Conservation (phyloP, 2,797 vertebrate genomes). For the Sternotherus odoratus region DNA sequence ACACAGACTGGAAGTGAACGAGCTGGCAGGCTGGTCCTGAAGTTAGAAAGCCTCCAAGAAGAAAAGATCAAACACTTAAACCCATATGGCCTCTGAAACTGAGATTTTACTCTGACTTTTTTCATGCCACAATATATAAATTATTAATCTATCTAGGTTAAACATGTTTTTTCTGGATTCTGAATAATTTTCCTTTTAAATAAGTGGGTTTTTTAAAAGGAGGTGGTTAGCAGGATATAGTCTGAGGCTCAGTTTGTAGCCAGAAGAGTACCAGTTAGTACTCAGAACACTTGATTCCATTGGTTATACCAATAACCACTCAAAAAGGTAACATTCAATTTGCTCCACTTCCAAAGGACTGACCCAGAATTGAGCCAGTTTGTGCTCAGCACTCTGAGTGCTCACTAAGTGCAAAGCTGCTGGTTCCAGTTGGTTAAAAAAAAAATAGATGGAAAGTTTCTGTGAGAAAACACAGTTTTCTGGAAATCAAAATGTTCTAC, state of each 20-base stretch:
- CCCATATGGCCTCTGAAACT: neutral
- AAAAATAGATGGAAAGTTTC: neutral
- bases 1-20: neutral
- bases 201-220: neutral
- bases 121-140: neutral
- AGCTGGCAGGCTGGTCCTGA: neutral
- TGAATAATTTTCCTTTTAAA: conserved; percentile 12
- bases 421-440: neutral
- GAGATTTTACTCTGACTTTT: conserved; percentile 12
- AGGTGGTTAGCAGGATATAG: neutral
- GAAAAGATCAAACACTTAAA: neutral
- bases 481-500: neutral
- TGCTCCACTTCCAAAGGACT: neutral
- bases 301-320: neutral
- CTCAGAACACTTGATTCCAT: neutral
- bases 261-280: neutral
- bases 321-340: neutral
- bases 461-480: rapidly evolving
- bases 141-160: neutral
- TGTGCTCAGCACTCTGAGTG: neutral
- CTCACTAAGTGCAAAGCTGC: neutral
- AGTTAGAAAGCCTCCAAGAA: neutral
- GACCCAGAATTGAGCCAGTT: neutral
- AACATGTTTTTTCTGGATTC: neutral
- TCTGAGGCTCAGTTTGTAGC: neutral